phyloP scores from a whole-genome alignment of 1,140 invertebrate species.

The Berghia stephanieae region DNA sequence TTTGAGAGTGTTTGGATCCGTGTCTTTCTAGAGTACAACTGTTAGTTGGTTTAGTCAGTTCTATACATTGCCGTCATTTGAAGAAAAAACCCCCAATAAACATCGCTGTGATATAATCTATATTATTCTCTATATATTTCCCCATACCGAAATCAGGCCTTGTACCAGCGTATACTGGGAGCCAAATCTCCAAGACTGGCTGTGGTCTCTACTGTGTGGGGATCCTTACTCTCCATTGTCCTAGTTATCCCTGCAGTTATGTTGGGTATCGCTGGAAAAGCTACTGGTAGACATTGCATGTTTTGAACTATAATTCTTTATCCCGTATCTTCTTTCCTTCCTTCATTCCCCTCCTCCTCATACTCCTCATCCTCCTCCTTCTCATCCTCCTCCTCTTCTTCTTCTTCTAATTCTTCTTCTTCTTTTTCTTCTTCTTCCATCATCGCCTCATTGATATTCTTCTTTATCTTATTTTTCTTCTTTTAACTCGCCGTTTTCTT shows the following conservation, averaged over 20 bases:
- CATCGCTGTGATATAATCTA: not conserved
- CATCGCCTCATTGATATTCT: not conserved
- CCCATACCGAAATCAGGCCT: constrained; percentile 30
- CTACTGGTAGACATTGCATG: constrained; percentile 34
- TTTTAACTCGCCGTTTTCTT: not conserved
- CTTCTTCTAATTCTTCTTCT: not conserved
- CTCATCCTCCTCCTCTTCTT: not conserved
- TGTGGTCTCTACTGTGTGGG: constrained; percentile 30
- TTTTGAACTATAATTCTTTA: not conserved
- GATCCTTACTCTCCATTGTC: constrained; percentile 33
- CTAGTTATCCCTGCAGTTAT: constrained; percentile 41
- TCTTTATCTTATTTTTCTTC: not conserved
- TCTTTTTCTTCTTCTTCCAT: not conserved
- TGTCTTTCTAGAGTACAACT: not conserved
- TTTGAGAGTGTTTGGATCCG: not conserved
- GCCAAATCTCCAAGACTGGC: constrained; percentile 30
- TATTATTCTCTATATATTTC: constrained; percentile 18
- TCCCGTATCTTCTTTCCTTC: not conserved
- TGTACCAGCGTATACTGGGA: constrained; percentile 42
- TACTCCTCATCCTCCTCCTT: not conserved
- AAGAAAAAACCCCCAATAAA: too few species aligned
- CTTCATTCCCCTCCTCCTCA: not conserved
- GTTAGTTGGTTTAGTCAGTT: not conserved
- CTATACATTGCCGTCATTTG: not conserved
- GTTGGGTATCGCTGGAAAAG: constrained; percentile 42